Evolutionary conservation across 2,888 invertebrate species (phyloP), one percentile per base, ranked within the genome.

Genomic region (Helobdella robusta): DNA sequence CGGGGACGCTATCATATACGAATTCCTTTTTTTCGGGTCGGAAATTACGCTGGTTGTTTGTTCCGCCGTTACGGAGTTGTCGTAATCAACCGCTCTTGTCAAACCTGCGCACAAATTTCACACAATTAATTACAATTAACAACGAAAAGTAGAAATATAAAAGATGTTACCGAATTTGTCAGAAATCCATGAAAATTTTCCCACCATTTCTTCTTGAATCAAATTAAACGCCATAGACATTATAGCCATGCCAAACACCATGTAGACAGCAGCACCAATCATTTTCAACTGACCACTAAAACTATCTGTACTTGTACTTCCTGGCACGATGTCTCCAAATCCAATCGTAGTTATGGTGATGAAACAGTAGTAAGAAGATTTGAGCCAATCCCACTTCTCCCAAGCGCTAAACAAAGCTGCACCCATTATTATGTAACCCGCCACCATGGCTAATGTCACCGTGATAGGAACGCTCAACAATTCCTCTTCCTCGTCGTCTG

Each of bases 241-340:
- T 64, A 79, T 78, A n/a, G 79, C 79, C 76, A 79, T 77, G 8
- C 79, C 79, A 67, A 79, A 77, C 28, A 77, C 69, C 52, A 77
- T 75, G 71, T 79, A 79, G 52, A 78, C 65, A 11, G 76, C 72
- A 4, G 76, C 76, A 2, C 77, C 73, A 59, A 78, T 70, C 67
- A 77, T 73, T 67, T 76, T 74, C 5, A 73, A 73, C 65, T 76
- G 75, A 11, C 75, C 74, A 48, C 72, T 73, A 8, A 63, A 15
- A 18, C 30, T 40, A 2, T 56, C 23, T 67, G 76, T 75, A 65
- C 74, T 74, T 1, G 75, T 73, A 50, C 64, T 46, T 52, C 71
- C 73, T 18, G 72, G 72, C 15, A 72, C 72, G 2, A 72, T 68
- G 69, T 78, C 78, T 23, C 78, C 78, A 60, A 78, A 79, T 3